Evolutionary conservation across 2,888 invertebrate genomes (phyloP).

Genomic region (Campoplex nolae): DNA sequence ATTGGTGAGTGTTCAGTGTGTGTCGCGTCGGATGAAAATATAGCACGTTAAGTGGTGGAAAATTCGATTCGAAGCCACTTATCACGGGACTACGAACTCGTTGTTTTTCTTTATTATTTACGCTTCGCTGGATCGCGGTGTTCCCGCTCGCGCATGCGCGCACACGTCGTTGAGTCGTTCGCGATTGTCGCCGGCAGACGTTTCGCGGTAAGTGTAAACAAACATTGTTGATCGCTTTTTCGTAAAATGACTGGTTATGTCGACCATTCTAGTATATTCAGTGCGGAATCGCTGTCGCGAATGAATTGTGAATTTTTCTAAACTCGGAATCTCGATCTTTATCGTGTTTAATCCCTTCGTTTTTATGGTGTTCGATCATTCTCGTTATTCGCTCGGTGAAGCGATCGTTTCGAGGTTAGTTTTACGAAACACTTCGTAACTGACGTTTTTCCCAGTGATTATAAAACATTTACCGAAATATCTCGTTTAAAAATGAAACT

Average conservation of each 20-base stretch:
- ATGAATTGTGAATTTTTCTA: neutral
- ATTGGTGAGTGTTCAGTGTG: neutral
- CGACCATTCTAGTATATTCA: neutral
- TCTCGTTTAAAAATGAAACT: too few relatives aligned
- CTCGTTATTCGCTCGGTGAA: neutral
- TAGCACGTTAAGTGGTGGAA: neutral
- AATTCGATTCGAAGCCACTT: neutral
- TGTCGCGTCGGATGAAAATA: neutral
- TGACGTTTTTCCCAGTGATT: neutral
- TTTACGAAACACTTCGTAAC: neutral
- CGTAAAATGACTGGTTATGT: neutral
- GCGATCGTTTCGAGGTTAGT: neutral
- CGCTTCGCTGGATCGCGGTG: neutral
- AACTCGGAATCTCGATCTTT: neutral
- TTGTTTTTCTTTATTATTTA: slow-evolving; percentile 4
- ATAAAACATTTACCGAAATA: neutral
- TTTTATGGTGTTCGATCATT: neutral
- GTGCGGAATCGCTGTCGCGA: neutral
- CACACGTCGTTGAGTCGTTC: neutral
- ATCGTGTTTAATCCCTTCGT: neutral
- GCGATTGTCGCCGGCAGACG: neutral
- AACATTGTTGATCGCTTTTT: neutral
- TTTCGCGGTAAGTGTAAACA: neutral
- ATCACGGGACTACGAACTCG: neutral
- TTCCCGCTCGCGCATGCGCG: neutral